Conservation (phyloP, 2,888 invertebrate species). For the Perizoma affinitatum region DNA sequence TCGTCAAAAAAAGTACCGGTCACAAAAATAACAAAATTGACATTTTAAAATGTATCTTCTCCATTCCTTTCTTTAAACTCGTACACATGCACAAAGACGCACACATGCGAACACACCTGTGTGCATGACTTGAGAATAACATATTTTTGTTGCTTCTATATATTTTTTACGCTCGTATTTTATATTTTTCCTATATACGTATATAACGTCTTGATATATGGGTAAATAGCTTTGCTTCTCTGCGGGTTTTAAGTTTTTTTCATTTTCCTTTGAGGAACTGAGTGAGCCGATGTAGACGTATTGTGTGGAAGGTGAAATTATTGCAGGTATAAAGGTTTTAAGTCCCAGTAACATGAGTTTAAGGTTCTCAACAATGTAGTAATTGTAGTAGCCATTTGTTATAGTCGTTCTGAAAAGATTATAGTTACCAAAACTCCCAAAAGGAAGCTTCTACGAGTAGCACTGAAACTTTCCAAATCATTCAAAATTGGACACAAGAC, state of each 20-base stretch:
- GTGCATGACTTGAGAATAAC: slow-evolving; percentile 79
- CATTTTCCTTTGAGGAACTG: slow-evolving; percentile 22
- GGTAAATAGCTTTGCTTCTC: slow-evolving; percentile 42
- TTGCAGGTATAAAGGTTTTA: slow-evolving; percentile 5
- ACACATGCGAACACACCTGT: slow-evolving; percentile 64
- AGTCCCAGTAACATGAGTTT: not conserved
- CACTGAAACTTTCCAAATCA: too few species aligned
- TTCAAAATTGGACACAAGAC: too few species aligned
- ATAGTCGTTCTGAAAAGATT: too few species aligned
- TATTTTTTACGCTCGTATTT: slow-evolving; percentile 79
- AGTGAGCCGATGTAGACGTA: not conserved
- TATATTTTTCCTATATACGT: slow-evolving; percentile 77
- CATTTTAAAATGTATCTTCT: slow-evolving; percentile 33
- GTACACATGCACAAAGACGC: slow-evolving; percentile 38
- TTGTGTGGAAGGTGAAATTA: slow-evolving; percentile 13
- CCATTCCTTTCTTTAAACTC: slow-evolving; percentile 41
- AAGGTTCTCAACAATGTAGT: too few species aligned
- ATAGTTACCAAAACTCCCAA: too few species aligned
- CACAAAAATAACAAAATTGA: too few species aligned
- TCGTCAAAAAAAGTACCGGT: too few species aligned
- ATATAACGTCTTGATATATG: slow-evolving; percentile 49
- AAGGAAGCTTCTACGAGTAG: too few species aligned
- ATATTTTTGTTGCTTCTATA: slow-evolving; percentile 83
- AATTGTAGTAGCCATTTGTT: too few species aligned
- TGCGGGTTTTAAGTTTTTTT: slow-evolving; percentile 45